Conservation (phyloP, 2,113 vertebrate species). For the Ophthalmolycus amberensis region DNA sequence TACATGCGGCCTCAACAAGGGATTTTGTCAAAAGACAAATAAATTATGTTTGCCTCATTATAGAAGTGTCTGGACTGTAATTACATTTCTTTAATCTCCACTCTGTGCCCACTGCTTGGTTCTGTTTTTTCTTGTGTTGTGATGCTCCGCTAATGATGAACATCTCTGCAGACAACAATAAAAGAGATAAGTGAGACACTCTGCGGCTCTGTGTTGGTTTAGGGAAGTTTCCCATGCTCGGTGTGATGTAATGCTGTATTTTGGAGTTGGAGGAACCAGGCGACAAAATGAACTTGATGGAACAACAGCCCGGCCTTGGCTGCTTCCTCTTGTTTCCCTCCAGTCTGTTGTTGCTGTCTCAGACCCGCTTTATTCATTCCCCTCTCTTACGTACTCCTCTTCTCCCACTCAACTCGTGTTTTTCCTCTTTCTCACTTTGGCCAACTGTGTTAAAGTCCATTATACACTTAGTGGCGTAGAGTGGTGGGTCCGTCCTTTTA, state of each 20-base stretch:
- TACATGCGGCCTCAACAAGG: not conserved
- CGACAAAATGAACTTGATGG: conserved; percentile 78
- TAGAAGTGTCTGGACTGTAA: conserved; percentile 20
- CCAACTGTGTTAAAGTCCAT: conserved; percentile 29
- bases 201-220: conserved; percentile 38
- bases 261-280: conserved; percentile 78
- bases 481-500: conserved; percentile 29
- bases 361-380: conserved; percentile 53
- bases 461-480: conserved; percentile 14
- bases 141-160: conserved; percentile 59
- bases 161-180: conserved; percentile 27
- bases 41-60: conserved; percentile 3
- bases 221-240: conserved; percentile 78
- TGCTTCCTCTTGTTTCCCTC: conserved; percentile 78
- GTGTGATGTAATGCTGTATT: conserved; percentile 83
- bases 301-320: conserved; percentile 76
- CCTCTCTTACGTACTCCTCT: conserved; percentile 29
- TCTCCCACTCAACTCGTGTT: conserved; percentile 40
- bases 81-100: conserved; percentile 16
- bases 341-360: conserved; percentile 70
- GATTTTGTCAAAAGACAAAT: conserved; percentile 23
- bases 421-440: conserved; percentile 19
- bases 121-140: conserved; percentile 15
- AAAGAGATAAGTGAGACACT: conserved; percentile 55
- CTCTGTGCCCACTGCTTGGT: not conserved